Conservation (phyloP, 2,888 invertebrate genomes). For the Liopterus haemorrhoidalis region DNA sequence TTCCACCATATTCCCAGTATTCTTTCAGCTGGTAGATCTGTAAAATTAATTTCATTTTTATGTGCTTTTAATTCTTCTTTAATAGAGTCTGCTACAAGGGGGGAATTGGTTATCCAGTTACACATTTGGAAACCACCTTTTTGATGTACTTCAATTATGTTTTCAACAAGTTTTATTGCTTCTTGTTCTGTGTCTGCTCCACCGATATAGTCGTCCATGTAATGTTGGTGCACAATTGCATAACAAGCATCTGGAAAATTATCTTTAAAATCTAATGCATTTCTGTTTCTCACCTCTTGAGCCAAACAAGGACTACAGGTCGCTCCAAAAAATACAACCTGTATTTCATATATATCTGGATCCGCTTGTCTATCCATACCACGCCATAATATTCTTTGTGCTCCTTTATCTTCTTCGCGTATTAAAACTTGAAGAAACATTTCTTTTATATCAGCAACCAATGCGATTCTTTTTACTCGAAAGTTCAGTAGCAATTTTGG, state of each 20-base stretch:
- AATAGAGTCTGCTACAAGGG: background rate
- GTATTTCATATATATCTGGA: conserved; percentile 22
- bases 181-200: conserved; percentile 24
- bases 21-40: conserved; percentile 2
- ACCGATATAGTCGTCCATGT: conserved; percentile 31
- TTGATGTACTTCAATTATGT: conserved; percentile 3
- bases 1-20: conserved; percentile 23
- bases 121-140: conserved; percentile 22
- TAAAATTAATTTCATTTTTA: conserved; percentile 1
- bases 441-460: conserved; percentile 35
- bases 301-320: conserved; percentile 23
- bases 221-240: conserved; percentile 22
- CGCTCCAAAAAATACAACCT: conserved; percentile 28
- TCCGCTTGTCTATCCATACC: conserved; percentile 19
- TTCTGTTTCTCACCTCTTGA: conserved; percentile 27
- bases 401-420: conserved; percentile 29
- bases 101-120: conserved; percentile 33
- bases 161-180: conserved; percentile 17
- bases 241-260: conserved; percentile 22
- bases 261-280: conserved; percentile 19
- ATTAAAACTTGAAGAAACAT: conserved; percentile 23
- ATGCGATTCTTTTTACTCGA: conserved; percentile 36
- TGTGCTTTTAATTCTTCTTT: background rate
- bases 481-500: conserved; percentile 41
- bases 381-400: conserved; percentile 37